These are phyloP conservation scores for Tipula unca DNA, from an alignment of 2,888 invertebrate genomes.

Conservation along the genomic window DNA sequence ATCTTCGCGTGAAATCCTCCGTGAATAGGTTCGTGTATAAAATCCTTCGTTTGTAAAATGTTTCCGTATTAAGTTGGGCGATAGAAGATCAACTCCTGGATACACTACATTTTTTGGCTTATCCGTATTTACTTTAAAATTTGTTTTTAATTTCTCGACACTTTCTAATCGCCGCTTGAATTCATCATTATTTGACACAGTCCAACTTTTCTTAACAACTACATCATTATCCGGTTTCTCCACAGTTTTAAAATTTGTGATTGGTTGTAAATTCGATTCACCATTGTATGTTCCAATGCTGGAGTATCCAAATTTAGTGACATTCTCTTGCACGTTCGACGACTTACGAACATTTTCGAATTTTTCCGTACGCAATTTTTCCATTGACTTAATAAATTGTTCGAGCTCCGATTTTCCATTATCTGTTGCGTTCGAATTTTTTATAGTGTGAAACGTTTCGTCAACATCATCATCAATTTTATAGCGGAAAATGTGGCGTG, in stretches of 20 bases:
- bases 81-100: neutral
- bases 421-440: neutral
- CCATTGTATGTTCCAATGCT: conserved; percentile 20
- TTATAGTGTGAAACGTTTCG: neutral
- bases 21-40: conserved; percentile 15
- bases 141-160: neutral
- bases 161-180: neutral
- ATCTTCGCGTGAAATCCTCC: neutral
- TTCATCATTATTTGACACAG: neutral
- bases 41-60: neutral
- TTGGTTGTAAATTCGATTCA: conserved; percentile 16
- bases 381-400: conserved; percentile 20
- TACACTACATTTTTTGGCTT: neutral
- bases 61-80: neutral
- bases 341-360: neutral
- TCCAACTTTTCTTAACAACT: neutral
- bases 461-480: neutral
- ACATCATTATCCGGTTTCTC: neutral
- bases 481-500: neutral
- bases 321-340: neutral
- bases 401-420: neutral
- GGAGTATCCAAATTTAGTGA: conserved; percentile 17
- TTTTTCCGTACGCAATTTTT: conserved; percentile 17
- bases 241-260: neutral
- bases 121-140: neutral